Evolutionary conservation across 2,797 vertebrate species (phyloP), one percentile per base, ranked within the genome.

Genomic region (Silurus lanzhouensis): DNA sequence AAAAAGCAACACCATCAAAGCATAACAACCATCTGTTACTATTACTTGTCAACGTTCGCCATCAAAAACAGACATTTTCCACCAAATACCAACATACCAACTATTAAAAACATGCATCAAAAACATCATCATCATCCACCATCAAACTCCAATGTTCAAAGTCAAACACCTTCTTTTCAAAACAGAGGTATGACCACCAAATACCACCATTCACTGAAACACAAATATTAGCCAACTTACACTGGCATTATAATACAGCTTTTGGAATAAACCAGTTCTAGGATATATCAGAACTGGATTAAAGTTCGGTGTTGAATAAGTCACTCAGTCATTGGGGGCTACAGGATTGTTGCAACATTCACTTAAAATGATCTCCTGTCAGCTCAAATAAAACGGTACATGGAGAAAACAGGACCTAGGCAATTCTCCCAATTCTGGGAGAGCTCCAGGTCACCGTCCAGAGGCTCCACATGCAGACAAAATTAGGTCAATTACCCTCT

Each of bases 401-500:
- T 55, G 19, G 22, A 67, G 75, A 57, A 80, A 57, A 58, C 78
- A 86, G 44, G 64, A 19, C 77, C 66, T 63, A 63, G 72, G 13
- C 81, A 10, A 19, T 44, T 81, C n/a, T 64, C 68, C 2, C 63
- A 10, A 6, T 55, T 81, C 15, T 48, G 71, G 38, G 48, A 25
- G 84, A 71, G 75, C 15, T 85, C 44, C 1, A 2, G 77, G 77
- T 75, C 67, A 83, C 72, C 70, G 60, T 68, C 61, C 72, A 83
- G 83, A 74, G 77, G 75, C 48, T 78, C 84, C 27, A 57, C 85
- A 88, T 86, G 70, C 84, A 84, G 87, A 72, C 64, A 20, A 67
- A 78, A 88, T 88, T 86, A 86, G 82, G 78, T 78, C 78, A 84
- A 86, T 84, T 86, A 79, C 72, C 48, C 22, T 84, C 67, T 82